Percentiles rank a stretch among this genome's conserved stretches.
phyloP scores from a whole-genome alignment of 2,888 invertebrate species.

The Lithophane leautieri region DNA sequence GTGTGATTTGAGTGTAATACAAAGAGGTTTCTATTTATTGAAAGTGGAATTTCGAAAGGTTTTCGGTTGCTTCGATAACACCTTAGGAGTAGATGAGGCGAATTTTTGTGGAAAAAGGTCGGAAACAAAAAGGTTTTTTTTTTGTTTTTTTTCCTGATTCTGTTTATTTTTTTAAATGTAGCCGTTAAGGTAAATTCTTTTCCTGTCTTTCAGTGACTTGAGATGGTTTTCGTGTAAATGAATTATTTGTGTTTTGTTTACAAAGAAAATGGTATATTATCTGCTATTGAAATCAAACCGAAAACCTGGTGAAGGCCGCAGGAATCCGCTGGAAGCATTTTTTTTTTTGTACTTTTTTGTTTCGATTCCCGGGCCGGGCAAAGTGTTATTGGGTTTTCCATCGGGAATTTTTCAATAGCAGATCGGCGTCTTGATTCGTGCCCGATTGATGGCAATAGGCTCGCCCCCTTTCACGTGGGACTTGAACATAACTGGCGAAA shows the following conservation, averaged over 20 bases:
- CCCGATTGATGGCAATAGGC: too few relatives aligned
- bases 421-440: too few relatives aligned
- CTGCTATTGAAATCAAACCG: neutral
- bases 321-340: too few relatives aligned
- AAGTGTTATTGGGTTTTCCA: too few relatives aligned
- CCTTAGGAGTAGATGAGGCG: conserved; percentile 30
- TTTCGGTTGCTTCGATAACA: conserved; percentile 41
- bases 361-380: too few relatives aligned
- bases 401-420: too few relatives aligned
- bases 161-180: conserved; percentile 9
- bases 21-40: conserved; percentile 52
- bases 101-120: conserved; percentile 26
- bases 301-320: too few relatives aligned
- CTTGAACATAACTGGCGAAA: too few relatives aligned
- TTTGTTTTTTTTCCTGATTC: conserved; percentile 14
- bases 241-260: neutral
- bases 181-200: conserved; percentile 2
- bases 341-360: too few relatives aligned
- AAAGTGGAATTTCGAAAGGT: conserved; percentile 41
- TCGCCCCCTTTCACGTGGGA: too few relatives aligned
- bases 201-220: neutral
- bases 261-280: neutral
- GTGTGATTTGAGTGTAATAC: conserved; percentile 62
- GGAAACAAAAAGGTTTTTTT: neutral
- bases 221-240: neutral